Percentiles rank a stretch among this genome's conserved stretches.
Conservation (phyloP, 2,113 vertebrate species). For the Sinosuthora webbiana region DNA sequence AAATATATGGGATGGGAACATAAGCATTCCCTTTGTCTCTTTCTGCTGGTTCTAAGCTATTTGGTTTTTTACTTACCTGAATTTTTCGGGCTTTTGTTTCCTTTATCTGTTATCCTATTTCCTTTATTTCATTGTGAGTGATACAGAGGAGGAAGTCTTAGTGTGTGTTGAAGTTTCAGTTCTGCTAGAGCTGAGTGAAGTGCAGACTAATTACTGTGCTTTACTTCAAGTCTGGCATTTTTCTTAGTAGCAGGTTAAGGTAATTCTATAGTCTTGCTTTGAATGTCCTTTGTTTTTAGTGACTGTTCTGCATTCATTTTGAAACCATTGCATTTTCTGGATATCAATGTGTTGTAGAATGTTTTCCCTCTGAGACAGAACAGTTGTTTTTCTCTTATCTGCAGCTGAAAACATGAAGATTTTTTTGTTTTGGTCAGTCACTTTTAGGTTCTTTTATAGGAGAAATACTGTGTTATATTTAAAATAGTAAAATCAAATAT, state of each 20-base stretch:
- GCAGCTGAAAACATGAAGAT: not conserved
- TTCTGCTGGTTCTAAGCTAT: not conserved
- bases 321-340: not conserved
- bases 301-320: not conserved
- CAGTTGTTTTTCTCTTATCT: not conserved
- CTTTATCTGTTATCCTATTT: not conserved
- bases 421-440: not conserved
- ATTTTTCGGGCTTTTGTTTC: not conserved
- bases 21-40: not conserved
- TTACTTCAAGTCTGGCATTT: not conserved
- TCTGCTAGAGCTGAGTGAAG: not conserved
- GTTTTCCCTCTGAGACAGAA: not conserved
- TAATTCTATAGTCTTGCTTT: not conserved
- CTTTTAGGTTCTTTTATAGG: not conserved
- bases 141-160: not conserved
- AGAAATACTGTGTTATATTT: not conserved
- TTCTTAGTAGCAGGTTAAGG: not conserved
- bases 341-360: not conserved
- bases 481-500: not conserved
- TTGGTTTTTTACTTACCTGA: not conserved
- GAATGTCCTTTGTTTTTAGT: not conserved
- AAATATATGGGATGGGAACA: not conserved
- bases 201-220: not conserved
- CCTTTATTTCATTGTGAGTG: not conserved
- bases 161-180: not conserved